Conservation (phyloP, 2,113 vertebrate genomes). For the Haliaeetus leucogaster region DNA sequence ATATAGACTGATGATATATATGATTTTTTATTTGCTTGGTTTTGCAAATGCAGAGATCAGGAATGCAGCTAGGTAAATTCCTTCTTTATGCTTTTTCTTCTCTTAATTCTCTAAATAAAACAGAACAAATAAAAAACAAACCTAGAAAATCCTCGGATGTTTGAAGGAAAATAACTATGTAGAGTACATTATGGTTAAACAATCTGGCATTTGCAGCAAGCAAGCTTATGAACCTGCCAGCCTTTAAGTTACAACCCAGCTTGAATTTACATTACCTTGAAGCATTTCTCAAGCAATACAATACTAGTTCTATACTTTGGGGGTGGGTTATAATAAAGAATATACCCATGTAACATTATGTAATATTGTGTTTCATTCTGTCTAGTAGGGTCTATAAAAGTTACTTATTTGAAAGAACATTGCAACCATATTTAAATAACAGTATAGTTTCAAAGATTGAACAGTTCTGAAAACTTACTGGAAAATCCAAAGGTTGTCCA, state of each 20-base stretch:
- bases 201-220: not conserved
- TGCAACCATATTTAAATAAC: not conserved
- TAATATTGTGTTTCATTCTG: not conserved
- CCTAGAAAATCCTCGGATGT: not conserved
- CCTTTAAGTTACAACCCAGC: not conserved
- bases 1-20: not conserved
- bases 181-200: not conserved
- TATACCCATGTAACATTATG: not conserved
- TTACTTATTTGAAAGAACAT: slow-evolving; percentile 7
- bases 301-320: not conserved
- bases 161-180: not conserved
- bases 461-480: not conserved
- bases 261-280: not conserved
- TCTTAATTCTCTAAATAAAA: not conserved
- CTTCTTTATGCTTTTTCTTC: not conserved
- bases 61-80: not conserved
- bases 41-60: not conserved
- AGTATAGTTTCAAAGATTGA: not conserved
- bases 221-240: not conserved
- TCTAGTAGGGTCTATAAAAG: not conserved
- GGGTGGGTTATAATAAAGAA: not conserved
- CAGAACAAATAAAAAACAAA: not conserved
- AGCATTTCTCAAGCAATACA: not conserved
- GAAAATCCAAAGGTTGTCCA: not conserved
- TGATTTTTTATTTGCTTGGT: not conserved